Base-by-base conservation (phyloP, 2,113 vertebrate genomes). In the Nothocercus julius region DNA sequence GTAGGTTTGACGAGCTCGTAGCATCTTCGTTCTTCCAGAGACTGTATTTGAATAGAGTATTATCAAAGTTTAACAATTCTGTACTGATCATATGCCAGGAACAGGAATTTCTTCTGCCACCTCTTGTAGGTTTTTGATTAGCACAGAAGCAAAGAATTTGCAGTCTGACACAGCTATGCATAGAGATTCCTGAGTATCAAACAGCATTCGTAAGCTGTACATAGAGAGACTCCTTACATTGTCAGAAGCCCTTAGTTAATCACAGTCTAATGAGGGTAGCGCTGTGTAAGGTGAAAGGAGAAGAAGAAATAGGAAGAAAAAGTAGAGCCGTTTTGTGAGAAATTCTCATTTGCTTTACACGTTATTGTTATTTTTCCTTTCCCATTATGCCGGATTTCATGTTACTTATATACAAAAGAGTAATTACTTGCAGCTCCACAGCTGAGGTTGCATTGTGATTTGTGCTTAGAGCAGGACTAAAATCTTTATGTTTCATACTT, bases 361-460 rank as follows among this genome's bases (percentile, higher is more conserved):
- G 1, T 51, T 15, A 51, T 36, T 78, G 3, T 75, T 91, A 61
- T 84, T 87, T 94, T 90, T 82, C 13, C 12, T 83, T 91, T 87
- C 10, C 32, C 24, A n/a, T 88, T 89, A 58, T 45, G 13, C 36
- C 53, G 32, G 27, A 61, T 75, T 81, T 75, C 81, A 36, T 67
- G 16, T 63, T 92, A 51, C 47, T 42, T 78, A 10, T 66, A 82
- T 67, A 78, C 40, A 94, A 66, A 81, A 69, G 68, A 87, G 30
- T 56, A 44, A 82, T 90, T 89, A 68, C 82, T 92, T 87, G 38
- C 70, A 89, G 79, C 21, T 85, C 79, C 32, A 62, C 64, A 89
- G 62, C 25, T 89, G 49, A 73, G 56, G 36, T 69, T 94, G 82
- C 21, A 27, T 16, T 85, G 51, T 73, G 27, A 53, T 92, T 97